Evolutionary conservation across 2,113 vertebrate genomes (phyloP).

Genomic region (Mesitornis unicolor): DNA sequence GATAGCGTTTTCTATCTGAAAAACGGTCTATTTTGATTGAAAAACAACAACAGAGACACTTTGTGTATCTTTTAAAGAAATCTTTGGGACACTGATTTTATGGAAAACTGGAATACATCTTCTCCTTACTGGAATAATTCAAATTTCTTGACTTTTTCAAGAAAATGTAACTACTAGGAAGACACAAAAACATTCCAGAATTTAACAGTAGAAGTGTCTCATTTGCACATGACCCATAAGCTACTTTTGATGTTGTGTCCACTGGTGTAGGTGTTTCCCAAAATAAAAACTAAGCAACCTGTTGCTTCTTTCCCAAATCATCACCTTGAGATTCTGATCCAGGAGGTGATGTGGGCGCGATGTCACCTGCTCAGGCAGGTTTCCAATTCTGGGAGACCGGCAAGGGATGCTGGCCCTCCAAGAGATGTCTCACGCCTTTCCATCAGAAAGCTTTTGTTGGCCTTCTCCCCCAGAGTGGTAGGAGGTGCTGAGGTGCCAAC

Average conservation of each 20-base stretch:
- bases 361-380: accelerated
- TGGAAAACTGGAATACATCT: not conserved
- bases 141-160: not conserved
- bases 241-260: not conserved
- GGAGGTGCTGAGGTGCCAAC: not conserved
- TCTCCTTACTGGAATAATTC: not conserved
- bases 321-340: not conserved
- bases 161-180: not conserved
- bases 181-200: not conserved
- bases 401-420: not conserved
- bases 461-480: not conserved
- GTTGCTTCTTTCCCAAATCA: not conserved
- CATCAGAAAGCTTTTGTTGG: not conserved
- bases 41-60: not conserved
- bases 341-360: not conserved
- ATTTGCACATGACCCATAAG: not conserved
- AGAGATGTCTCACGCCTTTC: not conserved
- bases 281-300: not conserved
- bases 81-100: not conserved
- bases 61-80: not conserved
- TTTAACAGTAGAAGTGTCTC: not conserved
- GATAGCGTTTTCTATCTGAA: not conserved
- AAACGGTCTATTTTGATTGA: not conserved
- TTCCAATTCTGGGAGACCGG: not conserved
- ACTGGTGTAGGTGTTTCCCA: not conserved